Percentiles rank a stretch among this genome's conserved stretches.
phyloP scores from a whole-genome alignment of 2,888 invertebrate species.

The Syrista parreyssii region DNA sequence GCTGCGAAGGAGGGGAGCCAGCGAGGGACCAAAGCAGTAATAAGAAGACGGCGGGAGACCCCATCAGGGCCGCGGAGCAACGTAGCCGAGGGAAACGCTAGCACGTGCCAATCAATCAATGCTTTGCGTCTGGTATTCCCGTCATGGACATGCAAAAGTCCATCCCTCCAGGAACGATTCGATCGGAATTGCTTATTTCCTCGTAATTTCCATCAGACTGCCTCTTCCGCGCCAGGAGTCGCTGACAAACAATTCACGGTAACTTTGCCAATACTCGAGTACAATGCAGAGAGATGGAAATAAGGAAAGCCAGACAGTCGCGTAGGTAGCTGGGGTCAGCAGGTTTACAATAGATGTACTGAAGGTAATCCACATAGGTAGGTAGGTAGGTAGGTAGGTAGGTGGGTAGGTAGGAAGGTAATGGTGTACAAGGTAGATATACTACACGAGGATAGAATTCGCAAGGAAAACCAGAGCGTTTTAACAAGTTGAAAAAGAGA shows the following conservation, averaged over 20 bases:
- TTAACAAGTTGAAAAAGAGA: not conserved
- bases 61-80: not conserved
- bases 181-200: not conserved
- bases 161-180: not conserved
- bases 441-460: not conserved
- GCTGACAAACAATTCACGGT: not conserved
- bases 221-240: not conserved
- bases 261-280: not conserved
- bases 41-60: not conserved
- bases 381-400: not conserved
- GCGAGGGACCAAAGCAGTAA: not conserved
- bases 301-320: not conserved
- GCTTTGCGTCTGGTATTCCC: not conserved
- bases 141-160: not conserved
- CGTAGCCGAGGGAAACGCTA: not conserved
- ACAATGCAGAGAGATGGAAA: not conserved
- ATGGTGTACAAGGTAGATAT: not conserved
- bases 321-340: not conserved
- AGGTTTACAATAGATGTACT: not conserved
- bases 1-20: not conserved
- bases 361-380: not conserved
- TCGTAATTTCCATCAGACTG: not conserved
- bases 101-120: conserved; percentile 2
- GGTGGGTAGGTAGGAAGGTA: no score
- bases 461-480: not conserved